These are phyloP conservation scores for Eristalis tenax DNA, from an alignment of 2,888 invertebrate genomes.

Conservation along the genomic window DNA sequence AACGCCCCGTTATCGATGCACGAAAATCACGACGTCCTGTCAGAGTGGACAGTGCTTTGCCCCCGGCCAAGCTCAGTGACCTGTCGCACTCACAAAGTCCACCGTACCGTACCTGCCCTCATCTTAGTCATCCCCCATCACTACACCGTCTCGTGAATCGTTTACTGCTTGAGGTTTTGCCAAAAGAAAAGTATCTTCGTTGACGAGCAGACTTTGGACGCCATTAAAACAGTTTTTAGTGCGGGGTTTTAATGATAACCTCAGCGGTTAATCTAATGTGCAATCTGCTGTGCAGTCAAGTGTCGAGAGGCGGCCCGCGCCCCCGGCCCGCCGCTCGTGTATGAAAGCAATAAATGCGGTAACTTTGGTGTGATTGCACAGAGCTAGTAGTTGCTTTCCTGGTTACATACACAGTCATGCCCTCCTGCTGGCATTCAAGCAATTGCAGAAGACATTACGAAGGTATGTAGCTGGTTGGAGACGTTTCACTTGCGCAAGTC, in stretches of 20 bases:
- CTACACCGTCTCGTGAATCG: background rate
- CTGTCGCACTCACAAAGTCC: background rate
- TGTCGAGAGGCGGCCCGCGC: background rate
- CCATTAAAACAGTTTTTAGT: slow-evolving; percentile 10
- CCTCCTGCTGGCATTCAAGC: background rate
- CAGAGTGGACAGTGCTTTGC: background rate
- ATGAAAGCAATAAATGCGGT: slow-evolving; percentile 59
- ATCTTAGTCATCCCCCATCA: background rate
- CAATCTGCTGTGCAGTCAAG: slow-evolving; percentile 45
- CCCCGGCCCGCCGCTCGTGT: slow-evolving; percentile 9
- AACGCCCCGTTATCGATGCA: background rate
- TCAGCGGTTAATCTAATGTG: slow-evolving; percentile 42
- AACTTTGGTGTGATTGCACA: slow-evolving; percentile 28
- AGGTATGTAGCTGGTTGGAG: background rate
- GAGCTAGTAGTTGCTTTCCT: background rate
- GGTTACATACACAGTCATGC: slow-evolving; percentile 5
- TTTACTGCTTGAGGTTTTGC: background rate
- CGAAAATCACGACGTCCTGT: background rate
- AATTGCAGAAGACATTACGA: background rate
- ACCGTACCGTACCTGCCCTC: background rate
- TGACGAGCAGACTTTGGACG: slow-evolving; percentile 36
- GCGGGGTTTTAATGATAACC: slow-evolving; percentile 49
- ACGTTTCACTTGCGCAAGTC: background rate
- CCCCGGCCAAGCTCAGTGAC: background rate
- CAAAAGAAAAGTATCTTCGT: background rate